Evolutionary conservation across 2,113 vertebrate species (phyloP), one percentile per base, ranked within the genome.

Genomic region (Falco punctatus): DNA sequence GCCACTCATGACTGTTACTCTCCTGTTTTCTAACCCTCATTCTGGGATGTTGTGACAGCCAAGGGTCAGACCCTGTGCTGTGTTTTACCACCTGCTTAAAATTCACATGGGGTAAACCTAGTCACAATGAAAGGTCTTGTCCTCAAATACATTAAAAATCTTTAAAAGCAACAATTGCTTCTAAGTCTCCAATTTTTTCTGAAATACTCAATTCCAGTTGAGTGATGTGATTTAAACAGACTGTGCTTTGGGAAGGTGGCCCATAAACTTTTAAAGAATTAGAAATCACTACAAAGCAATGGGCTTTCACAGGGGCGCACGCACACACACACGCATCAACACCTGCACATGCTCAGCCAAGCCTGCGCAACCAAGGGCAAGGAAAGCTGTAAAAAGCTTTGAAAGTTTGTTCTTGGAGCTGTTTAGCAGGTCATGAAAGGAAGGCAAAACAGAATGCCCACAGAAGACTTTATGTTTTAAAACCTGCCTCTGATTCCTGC

Each of bases 51-150:
- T 5, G 3, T 70, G 86, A 83, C n/a, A 93, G 80, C 49, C 64
- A 42, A 75, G 48, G 51, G 91, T 90, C 26, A 90, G 89, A 35
- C 11, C 2, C 5, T 12, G 9, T 91, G 65, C 78, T 81, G 73
- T 67, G 30, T 30, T 81, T 92, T 65, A 71, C 44, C 48, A 54
- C 42, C 80, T 96, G 78, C 82, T 96, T 97, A 96, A 95, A 93
- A 96, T 96, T 96, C 66, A 79, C 10, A 9, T 58, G 32, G 52
- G 24, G 19, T 96, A 87, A 88, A 70, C 54, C 52, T 73, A 89
- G 27, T 94, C 86, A 90, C 51, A 92, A n/a, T 44, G 74, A 96
- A 95, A 95, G 21, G 6, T 92, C 51, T 90, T 88, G 85, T 89
- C 65, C 70, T 92, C 77, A 84, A 87, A 66, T 48, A 61, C 19